A percentile compares a stretch with the other conserved stretches of the same genome.
Conservation (phyloP, 1,140 invertebrate genomes). For the Sipha flava region DNA sequence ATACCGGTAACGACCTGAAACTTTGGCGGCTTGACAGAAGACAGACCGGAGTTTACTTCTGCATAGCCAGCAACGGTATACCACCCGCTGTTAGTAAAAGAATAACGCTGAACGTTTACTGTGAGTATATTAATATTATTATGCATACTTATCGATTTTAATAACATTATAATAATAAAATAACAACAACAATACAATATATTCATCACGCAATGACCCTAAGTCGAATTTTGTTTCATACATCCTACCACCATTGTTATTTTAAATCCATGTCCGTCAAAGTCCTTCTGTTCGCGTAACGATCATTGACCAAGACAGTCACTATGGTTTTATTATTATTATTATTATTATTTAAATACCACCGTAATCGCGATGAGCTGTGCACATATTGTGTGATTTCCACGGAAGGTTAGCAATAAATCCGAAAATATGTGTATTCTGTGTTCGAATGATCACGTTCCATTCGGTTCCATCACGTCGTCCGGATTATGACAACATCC, state of each 20-base stretch:
- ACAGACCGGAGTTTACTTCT: conserved; percentile 81
- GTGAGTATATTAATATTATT: conserved; percentile 54
- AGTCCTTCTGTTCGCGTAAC: no score
- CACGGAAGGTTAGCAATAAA: not conserved
- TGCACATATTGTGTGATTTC: not conserved
- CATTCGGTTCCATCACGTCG: not conserved
- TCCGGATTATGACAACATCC: not conserved
- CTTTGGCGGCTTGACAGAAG: conserved; percentile 66
- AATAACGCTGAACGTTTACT: conserved; percentile 76
- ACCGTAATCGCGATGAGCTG: no score
- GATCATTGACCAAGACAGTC: no score
- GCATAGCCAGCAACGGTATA: conserved; percentile 81
- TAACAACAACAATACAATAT: no score
- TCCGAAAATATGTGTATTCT: not conserved
- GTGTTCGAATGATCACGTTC: not conserved
- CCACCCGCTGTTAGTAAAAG: conserved; percentile 80
- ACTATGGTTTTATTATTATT: no score
- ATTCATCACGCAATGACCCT: no score
- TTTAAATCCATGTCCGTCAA: no score
- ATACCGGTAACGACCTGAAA: conserved; percentile 45
- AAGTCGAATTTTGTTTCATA: no score
- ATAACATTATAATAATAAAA: no score
- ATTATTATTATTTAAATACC: no score
- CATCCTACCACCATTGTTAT: no score
- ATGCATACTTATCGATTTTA: no score